Evolutionary conservation across 2,113 vertebrate genomes (phyloP).

Genomic region (Apodemus sylvaticus): DNA sequence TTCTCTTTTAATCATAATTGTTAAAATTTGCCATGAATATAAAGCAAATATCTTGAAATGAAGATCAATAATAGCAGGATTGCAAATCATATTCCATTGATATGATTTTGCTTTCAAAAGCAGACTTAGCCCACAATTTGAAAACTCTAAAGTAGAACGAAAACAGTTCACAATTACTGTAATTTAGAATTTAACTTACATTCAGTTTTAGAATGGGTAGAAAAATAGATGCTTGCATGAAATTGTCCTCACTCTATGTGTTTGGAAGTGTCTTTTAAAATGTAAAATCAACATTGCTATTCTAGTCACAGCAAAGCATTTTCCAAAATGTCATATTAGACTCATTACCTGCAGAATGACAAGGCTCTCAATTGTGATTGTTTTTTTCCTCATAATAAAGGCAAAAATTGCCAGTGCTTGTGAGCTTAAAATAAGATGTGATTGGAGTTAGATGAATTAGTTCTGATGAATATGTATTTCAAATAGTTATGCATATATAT

Average conservation of each 20-base stretch:
- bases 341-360: slow-evolving; percentile 80
- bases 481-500: slow-evolving; percentile 54
- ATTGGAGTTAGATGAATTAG: slow-evolving; percentile 77
- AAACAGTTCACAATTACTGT: slow-evolving; percentile 83
- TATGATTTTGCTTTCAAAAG: slow-evolving; percentile 66
- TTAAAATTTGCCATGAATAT: slow-evolving; percentile 39
- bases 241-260: slow-evolving; percentile 57
- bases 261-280: slow-evolving; percentile 77
- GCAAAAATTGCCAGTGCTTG: slow-evolving; percentile 79
- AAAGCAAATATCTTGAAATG: slow-evolving; percentile 49
- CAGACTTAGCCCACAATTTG: slow-evolving; percentile 71
- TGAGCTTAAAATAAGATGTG: slow-evolving; percentile 79
- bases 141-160: slow-evolving; percentile 68
- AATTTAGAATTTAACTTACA: slow-evolving; percentile 86
- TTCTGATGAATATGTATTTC: slow-evolving; percentile 80
- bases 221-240: slow-evolving; percentile 65
- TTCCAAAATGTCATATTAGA: slow-evolving; percentile 79
- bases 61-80: slow-evolving; percentile 63
- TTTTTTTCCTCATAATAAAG: slow-evolving; percentile 83
- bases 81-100: slow-evolving; percentile 76
- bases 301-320: slow-evolving; percentile 75
- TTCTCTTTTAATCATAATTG: slow-evolving; percentile 16
- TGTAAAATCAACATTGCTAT: slow-evolving; percentile 81
- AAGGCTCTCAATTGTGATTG: slow-evolving; percentile 80
- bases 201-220: slow-evolving; percentile 76